Conservation (phyloP, 2,113 vertebrate species). For the Cacatua alba region DNA sequence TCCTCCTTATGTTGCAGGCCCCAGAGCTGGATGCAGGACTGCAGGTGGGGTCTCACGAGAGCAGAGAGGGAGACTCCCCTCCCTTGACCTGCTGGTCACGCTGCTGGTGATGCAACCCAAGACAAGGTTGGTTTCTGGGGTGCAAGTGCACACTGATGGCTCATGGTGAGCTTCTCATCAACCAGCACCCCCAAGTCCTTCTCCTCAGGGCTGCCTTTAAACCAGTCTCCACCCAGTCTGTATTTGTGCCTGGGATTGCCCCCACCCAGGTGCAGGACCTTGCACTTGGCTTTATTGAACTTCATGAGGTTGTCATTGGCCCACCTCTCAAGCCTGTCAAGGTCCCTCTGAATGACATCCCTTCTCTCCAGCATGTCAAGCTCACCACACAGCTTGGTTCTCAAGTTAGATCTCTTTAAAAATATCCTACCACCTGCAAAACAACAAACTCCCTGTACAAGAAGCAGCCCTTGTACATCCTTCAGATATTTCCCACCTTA, state of each 20-base stretch:
- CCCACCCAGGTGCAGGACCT: not conserved
- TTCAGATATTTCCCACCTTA: not conserved
- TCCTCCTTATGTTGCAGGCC: not conserved
- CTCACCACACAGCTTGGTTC: not conserved
- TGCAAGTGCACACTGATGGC: not conserved
- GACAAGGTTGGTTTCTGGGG: not conserved
- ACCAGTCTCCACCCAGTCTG: not conserved
- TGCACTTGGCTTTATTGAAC: not conserved
- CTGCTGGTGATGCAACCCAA: not conserved
- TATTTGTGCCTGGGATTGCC: not conserved
- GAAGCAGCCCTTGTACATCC: not conserved
- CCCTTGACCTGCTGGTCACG: not conserved
- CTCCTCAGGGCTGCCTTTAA: not conserved
- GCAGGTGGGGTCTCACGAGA: not conserved
- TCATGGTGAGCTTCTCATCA: not conserved
- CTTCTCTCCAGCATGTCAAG: not conserved
- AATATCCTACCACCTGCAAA: not conserved
- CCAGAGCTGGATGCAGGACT: not conserved
- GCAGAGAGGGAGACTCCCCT: not conserved
- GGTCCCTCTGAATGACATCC: not conserved
- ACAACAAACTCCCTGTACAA: not conserved
- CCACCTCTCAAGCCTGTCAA: not conserved
- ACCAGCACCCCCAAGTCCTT: not conserved
- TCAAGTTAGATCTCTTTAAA: slow-evolving; percentile 12
- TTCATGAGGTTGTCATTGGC: not conserved